Base-by-base conservation (phyloP, 2,888 invertebrate genomes). In the Oxytorus armatus region DNA sequence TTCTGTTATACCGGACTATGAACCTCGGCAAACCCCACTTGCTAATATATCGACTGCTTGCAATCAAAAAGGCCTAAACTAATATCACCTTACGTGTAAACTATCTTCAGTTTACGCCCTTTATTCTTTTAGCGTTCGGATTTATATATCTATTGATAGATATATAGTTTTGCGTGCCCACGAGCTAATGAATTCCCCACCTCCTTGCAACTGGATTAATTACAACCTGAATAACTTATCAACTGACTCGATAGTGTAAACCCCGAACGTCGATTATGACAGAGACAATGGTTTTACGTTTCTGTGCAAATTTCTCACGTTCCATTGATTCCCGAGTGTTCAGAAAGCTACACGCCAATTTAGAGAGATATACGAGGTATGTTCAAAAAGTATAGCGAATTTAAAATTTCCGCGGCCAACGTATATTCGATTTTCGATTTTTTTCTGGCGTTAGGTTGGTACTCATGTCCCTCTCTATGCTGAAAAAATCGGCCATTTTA, bases 1-100 rank as follows among this genome's bases (percentile, higher is more conserved):
- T 61, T 77, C 16, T 16, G 55, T 36, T 33, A 36, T 23, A 3
- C 8, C 44, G 55, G 21, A 49, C 69, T 25, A 33, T 44, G 61
- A 61, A 44, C 44, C 42, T 49, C 33, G 69, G 53, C 33, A 14
- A 61, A 61, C 21, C 49, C 18, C n/a, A 44, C n/a, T 1, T 3
- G n/a, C n/a, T 44, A 57, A 55, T 33, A 69, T 42, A 25, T 16
- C 16, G 21, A 42, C 47, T 53, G 14, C 11, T 36, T 21, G n/a
- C 49, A 33, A 49, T 36, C 49, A 51, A 3, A 3, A 49, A 36
- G 36, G 36, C 44, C n/a, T 63, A 4, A 11, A 1, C 21, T 21
- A 5, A 36, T 8, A n/a, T n/a, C 36, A 66, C 36, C 51, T 51
- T 21, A 8, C 11, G 16, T 8, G 36, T 49, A 18, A n/a, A 8